Evolutionary conservation across 2,113 vertebrate species (phyloP).

Genomic region (Lucifuga dentata): DNA sequence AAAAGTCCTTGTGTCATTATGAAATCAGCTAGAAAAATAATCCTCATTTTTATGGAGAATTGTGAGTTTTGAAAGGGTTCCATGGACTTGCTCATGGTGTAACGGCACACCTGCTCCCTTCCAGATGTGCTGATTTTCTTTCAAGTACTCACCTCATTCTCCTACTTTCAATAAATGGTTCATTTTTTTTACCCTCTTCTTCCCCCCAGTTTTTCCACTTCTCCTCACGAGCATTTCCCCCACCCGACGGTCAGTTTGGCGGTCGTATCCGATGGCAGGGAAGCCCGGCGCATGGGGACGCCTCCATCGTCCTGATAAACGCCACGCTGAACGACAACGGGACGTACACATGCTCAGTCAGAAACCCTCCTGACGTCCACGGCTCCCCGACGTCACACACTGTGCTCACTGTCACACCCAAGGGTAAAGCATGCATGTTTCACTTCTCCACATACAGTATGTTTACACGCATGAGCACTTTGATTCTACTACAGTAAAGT

Average conservation of each 20-base stretch:
- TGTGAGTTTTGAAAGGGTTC: no score
- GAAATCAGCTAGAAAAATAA: no score
- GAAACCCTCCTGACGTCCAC: constrained; percentile 93
- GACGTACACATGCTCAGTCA: constrained; percentile 90
- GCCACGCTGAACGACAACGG: constrained; percentile 88
- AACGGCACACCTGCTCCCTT: no score
- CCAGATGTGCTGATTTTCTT: neutral
- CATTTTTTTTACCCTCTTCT: neutral
- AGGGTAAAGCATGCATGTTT: constrained; percentile 76
- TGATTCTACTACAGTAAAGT: no score
- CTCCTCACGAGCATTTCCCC: constrained; percentile 82
- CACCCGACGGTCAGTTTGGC: constrained; percentile 80
- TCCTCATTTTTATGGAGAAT: no score
- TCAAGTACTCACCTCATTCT: neutral
- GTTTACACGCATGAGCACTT: no score
- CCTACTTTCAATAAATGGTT: no score
- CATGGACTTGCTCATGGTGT: no score
- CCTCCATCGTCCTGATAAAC: constrained; percentile 86
- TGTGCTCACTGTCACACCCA: constrained; percentile 83
- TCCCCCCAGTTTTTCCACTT: constrained; percentile 90
- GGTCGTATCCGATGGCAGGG: constrained; percentile 89
- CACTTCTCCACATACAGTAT: neutral
- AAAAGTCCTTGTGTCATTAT: no score
- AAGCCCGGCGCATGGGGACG: constrained; percentile 82
- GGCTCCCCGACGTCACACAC: constrained; percentile 86